Base-by-base conservation (phyloP, 2,888 invertebrate species). In the Odontomyia ornata region DNA sequence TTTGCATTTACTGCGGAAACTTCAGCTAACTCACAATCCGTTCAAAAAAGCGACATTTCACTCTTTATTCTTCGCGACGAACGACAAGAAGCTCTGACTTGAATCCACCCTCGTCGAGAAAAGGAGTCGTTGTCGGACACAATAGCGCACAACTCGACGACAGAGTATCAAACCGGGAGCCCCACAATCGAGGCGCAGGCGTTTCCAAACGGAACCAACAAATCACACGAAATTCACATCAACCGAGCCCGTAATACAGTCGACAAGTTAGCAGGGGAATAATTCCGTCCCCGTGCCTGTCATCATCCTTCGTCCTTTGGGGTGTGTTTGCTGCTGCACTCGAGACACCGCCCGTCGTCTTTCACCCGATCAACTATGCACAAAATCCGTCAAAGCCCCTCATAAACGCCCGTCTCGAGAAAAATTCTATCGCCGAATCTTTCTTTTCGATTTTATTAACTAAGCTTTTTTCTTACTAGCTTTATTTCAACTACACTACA, bases 21-120 rank as follows among this genome's bases (percentile, higher is more conserved):
- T 18, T 23, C 23, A 23, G 23, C 21, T 1, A 65, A 1, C 27
- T 65, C 27, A n/a, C 1, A 65, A 21, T 18, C 30, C 30, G 36
- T 4, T 65, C 36, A 11, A 36, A 36, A 18, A 36, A 25, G 21
- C 47, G 11, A 23, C 47, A 47, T 30, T 64, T 64, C 69, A 69
- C 36, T 67, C 21, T 21, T 21, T 36, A 36, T 36, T 21, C 13
- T 67, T 43, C 25, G 23, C 18, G 25, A n/a, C 52, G 4, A n/a
- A 4, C 36, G 36, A 65, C 65, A 36, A 11, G 23, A 28, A 65
- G 27, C 28, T 27, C 30, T 11, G 36, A 65, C 2, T 21, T 47
- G 52, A 27, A 72, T 72, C 72, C 72, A 73, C 73, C 73, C 73
- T 73, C 57, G 72, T 52, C 56, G 36, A 57, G 21, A 43, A 73